Percentiles rank a stretch among this genome's conserved stretches.
Conservation (phyloP, 2,797 vertebrate species). For the Ptychobarbus kaznakovi region DNA sequence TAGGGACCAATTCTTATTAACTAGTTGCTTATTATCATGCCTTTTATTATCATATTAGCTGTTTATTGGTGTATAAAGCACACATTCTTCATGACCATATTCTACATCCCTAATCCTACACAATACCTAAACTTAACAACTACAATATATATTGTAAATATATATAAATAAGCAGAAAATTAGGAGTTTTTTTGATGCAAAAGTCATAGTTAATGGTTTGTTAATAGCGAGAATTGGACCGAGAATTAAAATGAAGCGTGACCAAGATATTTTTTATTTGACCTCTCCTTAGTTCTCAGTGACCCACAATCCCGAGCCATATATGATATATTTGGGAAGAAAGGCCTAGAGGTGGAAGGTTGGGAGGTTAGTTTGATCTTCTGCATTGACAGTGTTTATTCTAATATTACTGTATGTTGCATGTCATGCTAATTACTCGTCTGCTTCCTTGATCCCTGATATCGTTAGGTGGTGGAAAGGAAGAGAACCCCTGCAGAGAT, state of each 20-base stretch:
- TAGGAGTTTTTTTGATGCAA: neutral
- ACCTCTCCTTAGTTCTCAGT: constrained; percentile 85
- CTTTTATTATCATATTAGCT: no score
- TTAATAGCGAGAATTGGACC: neutral
- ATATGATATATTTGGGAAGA: constrained; percentile 97
- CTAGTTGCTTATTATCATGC: no score
- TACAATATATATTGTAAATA: no score
- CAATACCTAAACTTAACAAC: neutral
- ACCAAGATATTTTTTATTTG: neutral
- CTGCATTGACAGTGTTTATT: neutral
- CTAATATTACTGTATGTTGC: neutral
- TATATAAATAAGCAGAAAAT: neutral
- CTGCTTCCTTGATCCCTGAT: neutral
- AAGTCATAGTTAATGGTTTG: neutral
- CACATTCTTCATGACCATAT: no score
- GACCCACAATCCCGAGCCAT: constrained; percentile 95
- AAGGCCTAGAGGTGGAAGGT: constrained; percentile 97
- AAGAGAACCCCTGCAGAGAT: constrained; percentile 94
- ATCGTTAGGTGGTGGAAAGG: constrained; percentile 90
- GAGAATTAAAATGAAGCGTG: neutral
- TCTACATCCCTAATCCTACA: no score
- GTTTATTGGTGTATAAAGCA: no score
- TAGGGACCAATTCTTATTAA: no score
- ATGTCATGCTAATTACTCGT: neutral
- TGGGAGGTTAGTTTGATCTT: constrained; percentile 88